Conservation (phyloP, 1,140 invertebrate species). For the Anastatus disparis region DNA sequence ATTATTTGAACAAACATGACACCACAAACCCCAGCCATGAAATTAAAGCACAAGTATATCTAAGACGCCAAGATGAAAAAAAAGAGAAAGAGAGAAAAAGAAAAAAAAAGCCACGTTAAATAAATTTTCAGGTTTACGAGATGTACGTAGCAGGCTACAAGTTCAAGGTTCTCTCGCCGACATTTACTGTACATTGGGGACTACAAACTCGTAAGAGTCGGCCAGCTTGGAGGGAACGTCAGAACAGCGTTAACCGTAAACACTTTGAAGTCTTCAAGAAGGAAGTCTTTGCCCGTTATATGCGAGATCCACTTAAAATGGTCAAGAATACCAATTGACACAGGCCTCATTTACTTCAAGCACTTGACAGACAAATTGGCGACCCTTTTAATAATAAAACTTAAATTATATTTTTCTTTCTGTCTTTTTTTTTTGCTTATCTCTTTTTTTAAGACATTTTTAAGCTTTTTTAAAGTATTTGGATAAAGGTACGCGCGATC, state of each 20-base stretch:
- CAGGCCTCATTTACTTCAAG: not conserved
- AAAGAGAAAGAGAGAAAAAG: no score
- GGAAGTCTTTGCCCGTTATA: constrained; percentile 83
- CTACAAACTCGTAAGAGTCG: constrained; percentile 80
- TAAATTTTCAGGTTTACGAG: constrained; percentile 83
- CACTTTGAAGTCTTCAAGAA: constrained; percentile 86
- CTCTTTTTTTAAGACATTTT: no score
- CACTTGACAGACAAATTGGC: not conserved
- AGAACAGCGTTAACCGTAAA: constrained; percentile 84
- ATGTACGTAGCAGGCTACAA: constrained; percentile 91
- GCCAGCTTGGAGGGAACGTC: constrained; percentile 85
- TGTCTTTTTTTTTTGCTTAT: not conserved
- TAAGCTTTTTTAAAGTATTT: no score
- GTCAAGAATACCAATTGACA: constrained; percentile 59
- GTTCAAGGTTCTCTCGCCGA: constrained; percentile 88
- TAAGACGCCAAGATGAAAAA: no score
- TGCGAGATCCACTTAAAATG: constrained; percentile 74
- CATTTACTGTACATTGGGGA: constrained; percentile 92
- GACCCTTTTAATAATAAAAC: no score
- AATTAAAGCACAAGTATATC: no score
- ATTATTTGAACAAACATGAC: no score
- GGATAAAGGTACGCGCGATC: no score
- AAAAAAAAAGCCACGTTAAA: not conserved
- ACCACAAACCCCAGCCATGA: no score
- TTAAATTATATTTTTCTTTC: no score